phyloP scores from a whole-genome alignment of 2,888 invertebrate genomes.

The Sisyra terminalis region DNA sequence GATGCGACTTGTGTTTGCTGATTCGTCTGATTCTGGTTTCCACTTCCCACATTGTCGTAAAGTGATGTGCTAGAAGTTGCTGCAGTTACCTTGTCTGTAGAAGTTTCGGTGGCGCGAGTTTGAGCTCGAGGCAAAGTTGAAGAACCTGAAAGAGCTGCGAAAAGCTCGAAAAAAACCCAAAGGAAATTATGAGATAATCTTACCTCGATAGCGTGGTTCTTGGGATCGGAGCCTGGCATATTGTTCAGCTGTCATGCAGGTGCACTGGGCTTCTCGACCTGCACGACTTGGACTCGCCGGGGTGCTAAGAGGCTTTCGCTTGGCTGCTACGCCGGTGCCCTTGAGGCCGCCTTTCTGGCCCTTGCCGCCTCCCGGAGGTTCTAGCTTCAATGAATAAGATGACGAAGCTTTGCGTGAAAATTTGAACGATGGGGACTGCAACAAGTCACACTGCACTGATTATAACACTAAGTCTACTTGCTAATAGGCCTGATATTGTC shows the following conservation, averaged over 20 bases:
- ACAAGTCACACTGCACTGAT: constrained; percentile 40
- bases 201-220: constrained; percentile 62
- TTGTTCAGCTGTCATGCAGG: constrained; percentile 90
- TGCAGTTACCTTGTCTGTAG: constrained; percentile 56
- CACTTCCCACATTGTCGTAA: constrained; percentile 59
- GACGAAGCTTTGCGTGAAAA: constrained; percentile 95
- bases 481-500: background rate
- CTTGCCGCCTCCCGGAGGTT: constrained; percentile 75
- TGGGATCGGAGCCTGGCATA: constrained; percentile 70
- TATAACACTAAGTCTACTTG: constrained; percentile 11
- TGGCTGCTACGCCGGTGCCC: constrained; percentile 26
- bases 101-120: constrained; percentile 47
- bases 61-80: constrained; percentile 80
- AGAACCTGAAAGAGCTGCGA: constrained; percentile 38
- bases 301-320: constrained; percentile 82
- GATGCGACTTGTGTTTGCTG: constrained; percentile 24
- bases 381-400: constrained; percentile 89
- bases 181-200: constrained; percentile 1
- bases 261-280: constrained; percentile 75
- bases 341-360: constrained; percentile 49
- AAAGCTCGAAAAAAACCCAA: constrained; percentile 11
- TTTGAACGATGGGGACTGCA: constrained; percentile 95
- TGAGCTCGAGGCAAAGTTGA: constrained; percentile 71
- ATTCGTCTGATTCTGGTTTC: constrained; percentile 26
- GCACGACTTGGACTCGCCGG: constrained; percentile 82